Base-by-base conservation (phyloP, 2,113 vertebrate species). In the Prionailurus bengalensis region DNA sequence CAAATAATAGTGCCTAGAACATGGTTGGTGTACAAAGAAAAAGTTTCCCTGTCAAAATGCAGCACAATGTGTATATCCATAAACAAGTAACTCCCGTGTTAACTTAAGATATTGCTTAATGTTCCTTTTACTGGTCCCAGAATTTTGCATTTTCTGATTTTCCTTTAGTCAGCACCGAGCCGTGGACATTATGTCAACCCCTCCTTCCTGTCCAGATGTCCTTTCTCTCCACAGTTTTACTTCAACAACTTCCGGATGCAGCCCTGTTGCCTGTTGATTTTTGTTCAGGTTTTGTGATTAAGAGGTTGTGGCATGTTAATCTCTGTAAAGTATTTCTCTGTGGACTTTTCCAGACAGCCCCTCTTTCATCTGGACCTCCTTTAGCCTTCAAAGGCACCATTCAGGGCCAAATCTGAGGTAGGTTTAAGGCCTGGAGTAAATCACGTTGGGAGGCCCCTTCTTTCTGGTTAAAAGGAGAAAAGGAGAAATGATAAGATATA, bases 341-440 rank as follows among this genome's bases (percentile, higher is more conserved):
- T 66, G 58, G 93, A 45, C 48, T 80, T 95, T 97, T 65, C 14
- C 87, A 94, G 63, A 71, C 84, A 84, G 66, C 12, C 21, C 2
- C 51, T 85, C 95, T 98, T 98, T 98, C 96, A 98, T 98, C 94
- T 97, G 97, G 95, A 97, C 96, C 76, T 93, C 96, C 66, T 79
- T 97, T 86, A 94, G 53, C 71, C 91, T 97, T 97, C 97, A 98
- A 98, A 97, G 96, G 84, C 91, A 55, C 29, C 33, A 55, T 85
- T 96, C 55, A 23, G 39, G 76, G 94, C 92, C 76, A 97, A 73
- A 85, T 66, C 45, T 92, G 81, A 97, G 93, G 89, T 97, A 83
- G 33, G 76, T 66, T 95, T 94, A 79, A 93, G 88, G 81, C 91
- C 97, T 97, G 96, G 94, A 97, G 95, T 96, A 97, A 96, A 98